Conservation (phyloP, 2,797 vertebrate genomes). For the Darevskia mixta region DNA sequence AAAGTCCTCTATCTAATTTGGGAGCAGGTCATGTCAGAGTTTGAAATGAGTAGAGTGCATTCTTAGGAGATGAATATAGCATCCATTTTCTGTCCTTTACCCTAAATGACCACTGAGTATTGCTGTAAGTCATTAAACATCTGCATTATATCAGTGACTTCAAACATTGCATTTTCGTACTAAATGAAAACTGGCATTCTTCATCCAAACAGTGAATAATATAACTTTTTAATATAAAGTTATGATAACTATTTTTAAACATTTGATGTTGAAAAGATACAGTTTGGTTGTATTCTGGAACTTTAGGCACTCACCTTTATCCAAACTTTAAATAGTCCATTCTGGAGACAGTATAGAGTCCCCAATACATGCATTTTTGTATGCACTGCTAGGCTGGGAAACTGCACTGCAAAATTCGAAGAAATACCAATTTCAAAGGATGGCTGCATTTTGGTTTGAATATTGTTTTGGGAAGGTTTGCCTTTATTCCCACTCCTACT, state of each 20-base stretch:
- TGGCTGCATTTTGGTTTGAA: too few species aligned
- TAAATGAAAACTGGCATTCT: constrained; percentile 48
- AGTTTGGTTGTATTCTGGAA: neutral
- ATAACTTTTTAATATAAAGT: neutral
- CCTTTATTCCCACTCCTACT: too few species aligned
- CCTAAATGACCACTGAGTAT: constrained; percentile 40
- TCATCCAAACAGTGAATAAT: constrained; percentile 56
- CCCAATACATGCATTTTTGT: too few species aligned
- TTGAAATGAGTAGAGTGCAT: neutral
- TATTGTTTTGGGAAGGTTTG: too few species aligned
- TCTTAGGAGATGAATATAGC: neutral
- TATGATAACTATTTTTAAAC: too few species aligned
- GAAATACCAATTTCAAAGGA: too few species aligned
- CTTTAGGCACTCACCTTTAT: constrained; percentile 47
- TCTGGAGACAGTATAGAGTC: neutral
- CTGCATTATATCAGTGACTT: constrained; percentile 38
- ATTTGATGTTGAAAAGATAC: constrained; percentile 44
- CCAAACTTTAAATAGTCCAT: neutral
- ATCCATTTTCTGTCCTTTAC: constrained; percentile 10
- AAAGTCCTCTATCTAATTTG: neutral
- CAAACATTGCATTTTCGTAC: constrained; percentile 22
- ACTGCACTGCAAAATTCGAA: too few species aligned
- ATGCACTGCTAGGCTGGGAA: too few species aligned
- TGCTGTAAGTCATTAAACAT: constrained; percentile 49
- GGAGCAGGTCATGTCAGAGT: constrained; percentile 8